Evolutionary conservation across 2,113 vertebrate species (phyloP).

Genomic region (Natator depressus): DNA sequence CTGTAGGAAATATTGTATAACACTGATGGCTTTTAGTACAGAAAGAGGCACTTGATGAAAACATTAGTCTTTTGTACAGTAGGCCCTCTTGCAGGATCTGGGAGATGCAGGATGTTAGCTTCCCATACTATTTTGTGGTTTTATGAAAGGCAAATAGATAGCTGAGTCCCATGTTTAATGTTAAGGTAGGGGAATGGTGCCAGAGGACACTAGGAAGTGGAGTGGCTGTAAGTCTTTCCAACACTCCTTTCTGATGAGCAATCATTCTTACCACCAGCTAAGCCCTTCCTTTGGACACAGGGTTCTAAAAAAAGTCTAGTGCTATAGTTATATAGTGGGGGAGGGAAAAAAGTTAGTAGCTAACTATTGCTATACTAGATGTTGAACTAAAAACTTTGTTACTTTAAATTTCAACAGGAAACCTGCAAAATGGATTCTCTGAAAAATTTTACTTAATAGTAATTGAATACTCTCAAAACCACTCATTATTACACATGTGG

Average conservation of each 20-base stretch:
- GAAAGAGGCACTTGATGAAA: background rate
- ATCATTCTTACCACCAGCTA: background rate
- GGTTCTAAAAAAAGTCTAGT: background rate
- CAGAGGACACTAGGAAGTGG: background rate
- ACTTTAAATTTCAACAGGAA: constrained; percentile 70
- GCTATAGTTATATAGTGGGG: background rate
- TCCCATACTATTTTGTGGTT: background rate
- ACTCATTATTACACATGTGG: constrained; percentile 95
- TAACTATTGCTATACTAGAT: background rate
- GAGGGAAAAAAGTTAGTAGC: background rate
- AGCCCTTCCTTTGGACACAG: background rate
- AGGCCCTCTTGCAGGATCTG: background rate
- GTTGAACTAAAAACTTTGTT: background rate
- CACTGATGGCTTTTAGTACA: background rate
- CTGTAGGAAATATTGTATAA: background rate
- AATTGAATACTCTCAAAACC: constrained; percentile 84
- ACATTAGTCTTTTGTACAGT: background rate
- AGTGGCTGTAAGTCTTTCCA: background rate
- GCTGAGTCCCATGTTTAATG: background rate
- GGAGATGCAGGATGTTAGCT: background rate
- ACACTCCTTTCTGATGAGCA: background rate
- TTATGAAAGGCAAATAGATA: background rate
- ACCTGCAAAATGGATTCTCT: constrained; percentile 82
- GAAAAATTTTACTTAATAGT: constrained; percentile 96
- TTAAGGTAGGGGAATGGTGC: background rate